Percentiles rank a stretch among this genome's conserved stretches.
These are phyloP conservation scores for Euplexia lucipara DNA, from an alignment of 2,888 invertebrate species.

Conservation along the genomic window DNA sequence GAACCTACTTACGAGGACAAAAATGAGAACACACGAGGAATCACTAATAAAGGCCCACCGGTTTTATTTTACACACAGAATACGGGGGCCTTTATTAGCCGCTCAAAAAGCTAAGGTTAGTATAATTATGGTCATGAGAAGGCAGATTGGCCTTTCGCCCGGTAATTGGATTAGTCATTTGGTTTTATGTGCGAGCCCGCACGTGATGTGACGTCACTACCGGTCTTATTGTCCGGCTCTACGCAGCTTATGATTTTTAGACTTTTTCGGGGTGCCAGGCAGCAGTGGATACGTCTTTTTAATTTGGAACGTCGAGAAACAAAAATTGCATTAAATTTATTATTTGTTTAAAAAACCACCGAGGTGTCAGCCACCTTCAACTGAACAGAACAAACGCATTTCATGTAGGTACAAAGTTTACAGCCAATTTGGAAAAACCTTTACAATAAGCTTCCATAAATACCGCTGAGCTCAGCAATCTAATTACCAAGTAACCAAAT, in stretches of 20 bases:
- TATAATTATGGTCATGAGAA: conserved; percentile 74
- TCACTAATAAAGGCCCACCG: conserved; percentile 64
- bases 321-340: neutral
- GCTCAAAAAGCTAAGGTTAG: conserved; percentile 70
- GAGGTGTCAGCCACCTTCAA: neutral
- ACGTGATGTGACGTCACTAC: conserved; percentile 55
- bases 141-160: conserved; percentile 71
- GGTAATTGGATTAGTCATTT: conserved; percentile 67
- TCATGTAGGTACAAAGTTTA: conserved; percentile 1
- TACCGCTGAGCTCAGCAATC: conserved; percentile 37
- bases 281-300: neutral
- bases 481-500: conserved; percentile 45
- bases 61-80: conserved; percentile 66
- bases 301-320: neutral
- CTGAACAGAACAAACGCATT: conserved; percentile 14
- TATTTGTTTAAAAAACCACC: neutral
- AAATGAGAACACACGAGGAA: conserved; percentile 63
- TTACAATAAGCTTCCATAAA: conserved; percentile 19
- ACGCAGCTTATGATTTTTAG: conserved; percentile 28
- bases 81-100: conserved; percentile 65
- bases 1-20: conserved; percentile 50
- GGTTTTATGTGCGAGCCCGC: conserved; percentile 64
- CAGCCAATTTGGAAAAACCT: conserved; percentile 13
- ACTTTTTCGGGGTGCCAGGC: conserved; percentile 1
- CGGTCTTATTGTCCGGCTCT: conserved; percentile 9